Conservation (phyloP, 2,113 vertebrate genomes). For the Puntigrus tetrazona region DNA sequence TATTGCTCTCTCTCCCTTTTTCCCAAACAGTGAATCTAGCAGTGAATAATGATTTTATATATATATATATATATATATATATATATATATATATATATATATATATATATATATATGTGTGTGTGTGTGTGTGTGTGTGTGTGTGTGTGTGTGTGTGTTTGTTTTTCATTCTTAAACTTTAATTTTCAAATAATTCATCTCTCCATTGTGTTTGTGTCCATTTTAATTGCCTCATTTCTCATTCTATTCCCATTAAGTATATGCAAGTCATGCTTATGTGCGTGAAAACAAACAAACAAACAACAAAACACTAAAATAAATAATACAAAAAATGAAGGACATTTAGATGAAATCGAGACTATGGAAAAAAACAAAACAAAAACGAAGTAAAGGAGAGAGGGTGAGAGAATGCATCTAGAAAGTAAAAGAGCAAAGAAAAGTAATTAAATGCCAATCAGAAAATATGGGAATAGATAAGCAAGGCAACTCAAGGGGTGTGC, state of each 20-base stretch:
- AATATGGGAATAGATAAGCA: conserved; percentile 48
- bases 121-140: no score
- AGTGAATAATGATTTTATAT: no score
- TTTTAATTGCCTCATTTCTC: background rate
- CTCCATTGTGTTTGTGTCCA: background rate
- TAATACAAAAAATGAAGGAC: background rate
- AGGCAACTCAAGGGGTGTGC: conserved; percentile 1
- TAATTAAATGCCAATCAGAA: conserved; percentile 58
- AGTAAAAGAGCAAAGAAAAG: conserved; percentile 19
- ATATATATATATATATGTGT: no score
- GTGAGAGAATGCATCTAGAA: conserved; percentile 2
- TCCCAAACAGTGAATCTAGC: no score
- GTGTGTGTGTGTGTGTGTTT: no score
- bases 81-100: no score
- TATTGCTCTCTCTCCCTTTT: background rate
- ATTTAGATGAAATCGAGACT: conserved; percentile 4
- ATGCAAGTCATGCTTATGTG: background rate
- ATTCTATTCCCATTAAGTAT: background rate
- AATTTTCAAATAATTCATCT: background rate
- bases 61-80: no score
- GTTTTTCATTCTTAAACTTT: no score
- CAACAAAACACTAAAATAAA: background rate
- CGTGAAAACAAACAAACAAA: background rate
- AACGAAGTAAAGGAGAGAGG: background rate
- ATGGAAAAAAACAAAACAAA: background rate